phyloP scores from a whole-genome alignment of 2,113 vertebrate species.

The Pampusana beccarii region DNA sequence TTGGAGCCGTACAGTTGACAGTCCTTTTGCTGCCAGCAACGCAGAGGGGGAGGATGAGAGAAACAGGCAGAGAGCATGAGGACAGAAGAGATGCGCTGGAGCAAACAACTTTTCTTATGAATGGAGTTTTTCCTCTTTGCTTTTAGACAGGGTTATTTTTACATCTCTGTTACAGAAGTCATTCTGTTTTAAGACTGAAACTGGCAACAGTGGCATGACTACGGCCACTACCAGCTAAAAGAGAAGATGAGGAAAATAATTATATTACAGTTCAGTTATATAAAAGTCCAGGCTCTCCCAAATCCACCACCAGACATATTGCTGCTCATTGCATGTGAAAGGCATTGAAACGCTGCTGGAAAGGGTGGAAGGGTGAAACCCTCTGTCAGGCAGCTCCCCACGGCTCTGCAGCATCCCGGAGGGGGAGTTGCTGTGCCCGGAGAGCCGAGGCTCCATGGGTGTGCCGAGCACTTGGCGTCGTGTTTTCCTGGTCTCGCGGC shows the following conservation, averaged over 20 bases:
- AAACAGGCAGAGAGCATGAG: not conserved
- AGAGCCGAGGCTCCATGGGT: not conserved
- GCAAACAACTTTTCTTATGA: not conserved
- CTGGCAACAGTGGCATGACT: not conserved
- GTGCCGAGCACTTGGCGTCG: not conserved
- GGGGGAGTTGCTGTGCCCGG: not conserved
- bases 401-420: accelerated
- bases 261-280: not conserved
- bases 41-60: not conserved
- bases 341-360: not conserved
- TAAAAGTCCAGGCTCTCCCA: not conserved
- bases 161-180: not conserved
- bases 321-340: not conserved
- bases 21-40: not conserved
- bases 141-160: not conserved
- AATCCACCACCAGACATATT: not conserved
- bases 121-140: not conserved
- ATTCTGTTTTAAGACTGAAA: not conserved
- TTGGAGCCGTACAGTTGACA: not conserved
- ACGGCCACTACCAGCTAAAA: not conserved
- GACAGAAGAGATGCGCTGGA: not conserved
- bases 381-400: not conserved
- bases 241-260: not conserved
- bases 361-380: not conserved
- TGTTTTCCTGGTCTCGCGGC: not conserved